Percentiles rank a stretch among this genome's conserved stretches.
Evolutionary conservation across 2,888 invertebrate genomes (phyloP).

Genomic region (Teinopalpus imperialis): DNA sequence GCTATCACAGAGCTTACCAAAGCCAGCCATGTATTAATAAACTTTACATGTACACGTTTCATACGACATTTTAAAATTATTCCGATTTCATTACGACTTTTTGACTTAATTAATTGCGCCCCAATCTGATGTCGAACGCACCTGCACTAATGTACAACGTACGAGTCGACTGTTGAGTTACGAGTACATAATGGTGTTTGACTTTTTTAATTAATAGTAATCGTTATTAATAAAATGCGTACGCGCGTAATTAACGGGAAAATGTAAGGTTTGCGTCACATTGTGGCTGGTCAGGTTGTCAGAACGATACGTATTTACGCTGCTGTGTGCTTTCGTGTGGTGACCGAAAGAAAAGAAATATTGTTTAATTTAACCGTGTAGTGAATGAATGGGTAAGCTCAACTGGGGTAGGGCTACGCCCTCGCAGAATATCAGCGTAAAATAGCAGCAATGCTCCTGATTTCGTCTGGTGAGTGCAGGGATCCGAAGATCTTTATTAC

Average conservation of each 20-base stretch:
- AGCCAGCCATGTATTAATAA: constrained; percentile 14
- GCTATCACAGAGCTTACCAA: constrained; percentile 9
- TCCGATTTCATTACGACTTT: constrained; percentile 19
- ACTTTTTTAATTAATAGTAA: constrained; percentile 18
- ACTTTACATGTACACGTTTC: constrained; percentile 7
- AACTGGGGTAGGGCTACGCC: too few relatives aligned
- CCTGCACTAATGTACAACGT: constrained; percentile 7
- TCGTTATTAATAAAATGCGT: constrained; percentile 14
- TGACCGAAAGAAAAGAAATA: too few relatives aligned
- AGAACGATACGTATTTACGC: too few relatives aligned
- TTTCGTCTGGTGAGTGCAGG: too few relatives aligned
- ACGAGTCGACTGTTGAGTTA: constrained; percentile 10
- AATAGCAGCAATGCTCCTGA: too few relatives aligned
- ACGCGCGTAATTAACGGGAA: not conserved
- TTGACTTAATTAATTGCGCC: constrained; percentile 19
- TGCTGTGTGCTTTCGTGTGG: too few relatives aligned
- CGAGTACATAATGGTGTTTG: constrained; percentile 11
- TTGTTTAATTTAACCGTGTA: too few relatives aligned
- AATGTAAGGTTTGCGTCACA: not conserved
- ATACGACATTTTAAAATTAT: constrained; percentile 12
- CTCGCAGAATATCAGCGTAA: too few relatives aligned
- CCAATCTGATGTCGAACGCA: constrained; percentile 21
- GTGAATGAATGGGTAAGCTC: too few relatives aligned
- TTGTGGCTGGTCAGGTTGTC: too few relatives aligned
- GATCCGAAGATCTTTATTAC: too few relatives aligned